Evolutionary conservation across 2,888 invertebrate species (phyloP).

Genomic region (Melolontha melolontha): DNA sequence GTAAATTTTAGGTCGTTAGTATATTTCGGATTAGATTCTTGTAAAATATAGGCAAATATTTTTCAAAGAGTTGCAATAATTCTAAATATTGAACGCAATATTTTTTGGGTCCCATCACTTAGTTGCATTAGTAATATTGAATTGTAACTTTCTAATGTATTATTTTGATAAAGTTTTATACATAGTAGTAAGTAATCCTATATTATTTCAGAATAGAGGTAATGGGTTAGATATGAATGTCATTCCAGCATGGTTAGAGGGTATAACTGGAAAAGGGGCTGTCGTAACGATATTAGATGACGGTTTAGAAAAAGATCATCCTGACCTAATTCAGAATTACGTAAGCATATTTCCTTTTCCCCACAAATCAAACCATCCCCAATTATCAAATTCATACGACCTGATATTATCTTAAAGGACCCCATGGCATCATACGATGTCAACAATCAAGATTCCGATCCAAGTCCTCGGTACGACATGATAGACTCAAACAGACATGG

Average conservation of each 20-base stretch:
- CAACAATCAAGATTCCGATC: slow-evolving; percentile 95
- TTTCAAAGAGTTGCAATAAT: too few relatives aligned
- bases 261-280: slow-evolving; percentile 92
- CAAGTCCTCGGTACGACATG: slow-evolving; percentile 97
- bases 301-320: slow-evolving; percentile 95
- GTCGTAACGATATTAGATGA: slow-evolving; percentile 98
- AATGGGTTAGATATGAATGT: slow-evolving; percentile 96
- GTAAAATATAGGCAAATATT: too few relatives aligned
- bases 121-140: too few relatives aligned
- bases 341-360: slow-evolving; percentile 72
- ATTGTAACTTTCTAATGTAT: too few relatives aligned
- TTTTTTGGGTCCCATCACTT: too few relatives aligned
- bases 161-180: neutral
- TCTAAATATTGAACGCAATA: too few relatives aligned
- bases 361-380: too few relatives aligned
- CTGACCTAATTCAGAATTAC: slow-evolving; percentile 91
- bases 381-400: too few relatives aligned
- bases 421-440: slow-evolving; percentile 97
- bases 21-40: too few relatives aligned
- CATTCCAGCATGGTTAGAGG: slow-evolving; percentile 93
- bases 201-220: slow-evolving; percentile 82
- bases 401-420: slow-evolving; percentile 72
- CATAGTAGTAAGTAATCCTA: too few relatives aligned
- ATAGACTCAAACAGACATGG: slow-evolving; percentile 96
- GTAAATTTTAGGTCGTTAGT: too few relatives aligned